These are phyloP conservation scores for Papilio polytes DNA, from an alignment of 1,140 invertebrate species.

Conservation along the genomic window DNA sequence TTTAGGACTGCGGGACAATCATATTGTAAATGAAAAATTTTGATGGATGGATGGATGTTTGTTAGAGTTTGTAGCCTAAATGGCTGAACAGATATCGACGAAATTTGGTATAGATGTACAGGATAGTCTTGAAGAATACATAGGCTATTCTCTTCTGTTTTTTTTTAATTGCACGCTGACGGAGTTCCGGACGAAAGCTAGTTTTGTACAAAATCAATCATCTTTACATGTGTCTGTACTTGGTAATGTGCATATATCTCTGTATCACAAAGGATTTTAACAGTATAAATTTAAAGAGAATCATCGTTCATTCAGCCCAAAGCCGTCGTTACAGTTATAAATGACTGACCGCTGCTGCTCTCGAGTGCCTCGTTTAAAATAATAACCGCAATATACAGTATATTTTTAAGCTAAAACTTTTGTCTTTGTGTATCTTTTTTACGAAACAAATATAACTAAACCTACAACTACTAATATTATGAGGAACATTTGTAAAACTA, in stretches of 20 bases:
- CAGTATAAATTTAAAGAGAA: constrained; percentile 4
- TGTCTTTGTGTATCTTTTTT: neutral
- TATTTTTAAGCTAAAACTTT: constrained; percentile 10
- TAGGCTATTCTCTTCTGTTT: too few species aligned
- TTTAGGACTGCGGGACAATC: too few species aligned
- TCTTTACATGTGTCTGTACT: neutral
- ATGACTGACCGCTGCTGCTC: constrained; percentile 34
- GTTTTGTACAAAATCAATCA: neutral
- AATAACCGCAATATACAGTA: constrained; percentile 29
- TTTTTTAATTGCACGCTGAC: too few species aligned
- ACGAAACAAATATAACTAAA: neutral
- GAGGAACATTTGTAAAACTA: too few species aligned
- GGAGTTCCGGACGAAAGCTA: too few species aligned
- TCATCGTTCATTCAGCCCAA: constrained; percentile 17
- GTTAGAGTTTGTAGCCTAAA: too few species aligned
- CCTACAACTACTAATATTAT: too few species aligned
- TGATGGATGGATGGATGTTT: too few species aligned
- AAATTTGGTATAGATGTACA: too few species aligned
- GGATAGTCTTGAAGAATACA: too few species aligned
- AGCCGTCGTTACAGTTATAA: constrained; percentile 33
- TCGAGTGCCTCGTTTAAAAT: constrained; percentile 35
- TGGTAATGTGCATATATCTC: neutral
- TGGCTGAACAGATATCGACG: too few species aligned
- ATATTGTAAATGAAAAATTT: too few species aligned
- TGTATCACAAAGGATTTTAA: constrained; percentile 6